Conservation (phyloP, 1,140 invertebrate genomes). For the Aleiodes sp. region DNA sequence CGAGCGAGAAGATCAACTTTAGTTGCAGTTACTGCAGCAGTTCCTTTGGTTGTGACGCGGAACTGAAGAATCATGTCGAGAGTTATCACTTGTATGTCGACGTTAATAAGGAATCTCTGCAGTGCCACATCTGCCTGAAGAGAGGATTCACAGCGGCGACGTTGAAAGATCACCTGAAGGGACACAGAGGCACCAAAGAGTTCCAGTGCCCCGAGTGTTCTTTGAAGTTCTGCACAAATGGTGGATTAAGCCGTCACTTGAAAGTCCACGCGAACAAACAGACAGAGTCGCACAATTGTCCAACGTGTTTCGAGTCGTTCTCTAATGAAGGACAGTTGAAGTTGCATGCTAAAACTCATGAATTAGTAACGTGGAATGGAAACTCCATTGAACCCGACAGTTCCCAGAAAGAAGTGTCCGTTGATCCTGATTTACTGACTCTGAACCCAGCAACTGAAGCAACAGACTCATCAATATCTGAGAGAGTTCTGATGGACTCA, state of each 20-base stretch:
- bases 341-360: slow-evolving; percentile 42
- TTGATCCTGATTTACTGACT: slow-evolving; percentile 14
- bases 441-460: not conserved
- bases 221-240: slow-evolving; percentile 62
- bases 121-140: slow-evolving; percentile 53
- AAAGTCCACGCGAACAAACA: slow-evolving; percentile 54
- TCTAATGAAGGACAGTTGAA: slow-evolving; percentile 40
- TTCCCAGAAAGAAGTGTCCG: slow-evolving; percentile 36
- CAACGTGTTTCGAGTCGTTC: slow-evolving; percentile 41
- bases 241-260: slow-evolving; percentile 62
- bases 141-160: slow-evolving; percentile 43
- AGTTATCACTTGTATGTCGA: not conserved
- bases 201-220: slow-evolving; percentile 63
- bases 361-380: slow-evolving; percentile 34
- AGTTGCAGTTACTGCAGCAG: not conserved
- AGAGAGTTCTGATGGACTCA: slow-evolving; percentile 67
- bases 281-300: slow-evolving; percentile 38
- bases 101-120: slow-evolving; percentile 49
- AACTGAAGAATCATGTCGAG: slow-evolving; percentile 24
- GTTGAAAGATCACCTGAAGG: slow-evolving; percentile 66
- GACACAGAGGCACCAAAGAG: slow-evolving; percentile 60
- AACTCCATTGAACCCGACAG: slow-evolving; percentile 34
- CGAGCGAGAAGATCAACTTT: slow-evolving; percentile 10
- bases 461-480: slow-evolving; percentile 59
- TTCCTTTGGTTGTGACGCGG: not conserved